phyloP scores from a whole-genome alignment of 2,797 vertebrate species.

The Mycteria americana region DNA sequence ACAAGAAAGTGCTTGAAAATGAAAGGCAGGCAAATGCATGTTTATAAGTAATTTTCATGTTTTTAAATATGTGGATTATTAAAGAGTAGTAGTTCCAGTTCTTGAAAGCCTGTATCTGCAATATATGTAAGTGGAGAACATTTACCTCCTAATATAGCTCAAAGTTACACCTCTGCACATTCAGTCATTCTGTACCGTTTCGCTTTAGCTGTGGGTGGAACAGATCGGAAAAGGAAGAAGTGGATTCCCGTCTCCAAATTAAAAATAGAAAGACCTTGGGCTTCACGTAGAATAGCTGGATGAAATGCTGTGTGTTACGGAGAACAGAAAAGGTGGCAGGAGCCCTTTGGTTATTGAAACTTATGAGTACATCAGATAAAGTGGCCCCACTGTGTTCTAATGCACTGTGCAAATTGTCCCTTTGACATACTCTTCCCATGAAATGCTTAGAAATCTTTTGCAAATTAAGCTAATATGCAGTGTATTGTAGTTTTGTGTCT shows the following conservation, averaged over 20 bases:
- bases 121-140: not conserved
- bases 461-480: not conserved
- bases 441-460: not conserved
- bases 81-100: not conserved
- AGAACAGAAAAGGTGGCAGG: not conserved
- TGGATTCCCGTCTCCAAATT: not conserved
- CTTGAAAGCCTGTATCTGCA: not conserved
- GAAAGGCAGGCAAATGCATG: not conserved
- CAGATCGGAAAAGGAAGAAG: not conserved
- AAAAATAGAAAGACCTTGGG: not conserved
- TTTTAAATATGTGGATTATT: not conserved
- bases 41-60: not conserved
- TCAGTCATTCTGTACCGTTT: fast-evolving
- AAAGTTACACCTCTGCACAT: not conserved
- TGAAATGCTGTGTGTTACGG: not conserved
- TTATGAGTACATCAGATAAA: not conserved
- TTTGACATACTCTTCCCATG: not conserved
- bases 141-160: not conserved
- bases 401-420: not conserved
- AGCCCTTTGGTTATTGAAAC: not conserved
- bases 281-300: not conserved
- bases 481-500: not conserved
- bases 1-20: not conserved
- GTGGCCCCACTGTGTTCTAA: not conserved
- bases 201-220: not conserved